Base-by-base conservation (phyloP, 2,888 invertebrate genomes). In the Ophioninae sp. region DNA sequence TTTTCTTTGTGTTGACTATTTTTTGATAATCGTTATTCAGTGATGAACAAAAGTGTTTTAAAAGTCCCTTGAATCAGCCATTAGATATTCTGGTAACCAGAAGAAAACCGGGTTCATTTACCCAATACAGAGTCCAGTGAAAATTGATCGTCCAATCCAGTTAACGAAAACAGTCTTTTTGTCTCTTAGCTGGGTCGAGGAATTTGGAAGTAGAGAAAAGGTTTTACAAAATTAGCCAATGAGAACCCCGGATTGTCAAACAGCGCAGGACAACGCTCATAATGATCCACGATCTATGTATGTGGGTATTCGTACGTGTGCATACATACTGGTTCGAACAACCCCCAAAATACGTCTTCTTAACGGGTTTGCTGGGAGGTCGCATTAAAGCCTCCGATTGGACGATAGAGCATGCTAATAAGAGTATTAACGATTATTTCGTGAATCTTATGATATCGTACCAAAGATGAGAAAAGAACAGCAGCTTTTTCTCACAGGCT, bases 361-460 rank as follows among this genome's bases (percentile, higher is more conserved):
- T 88, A 86, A 88, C 88, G 86, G 86, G 88, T 73, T 56, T 67
- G 71, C 65, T 64, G 22, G 23, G 64, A 41, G 69, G 76, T 78
- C 84, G 86, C 87, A 86, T 87, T 88, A 87, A 89, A 87, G 86
- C 86, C 87, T 86, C 88, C 88, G 90, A 91, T 90, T 89, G 88
- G 85, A 88, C 88, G 90, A 90, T 90, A 89, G 88, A 88, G 89
- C 90, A 90, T 89, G 90, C 90, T 91, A 91, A 91, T 90, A 89
- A 90, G 86, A 88, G 88, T 89, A 89, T 88, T 89, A 88, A 89
- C 89, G 90, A 91, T 90, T 89, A 89, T 89, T 89, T 88, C 86
- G 87, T 88, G 88, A 85, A 39, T 78, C 86, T 83, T 20, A 83
- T 87, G 86, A 86, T 89, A 89, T 88, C 85, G 83, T 75, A 83